Evolutionary conservation across 1,140 invertebrate species (phyloP), one percentile per base, ranked within the genome.

Genomic region (Hypsibius dujardini): DNA sequence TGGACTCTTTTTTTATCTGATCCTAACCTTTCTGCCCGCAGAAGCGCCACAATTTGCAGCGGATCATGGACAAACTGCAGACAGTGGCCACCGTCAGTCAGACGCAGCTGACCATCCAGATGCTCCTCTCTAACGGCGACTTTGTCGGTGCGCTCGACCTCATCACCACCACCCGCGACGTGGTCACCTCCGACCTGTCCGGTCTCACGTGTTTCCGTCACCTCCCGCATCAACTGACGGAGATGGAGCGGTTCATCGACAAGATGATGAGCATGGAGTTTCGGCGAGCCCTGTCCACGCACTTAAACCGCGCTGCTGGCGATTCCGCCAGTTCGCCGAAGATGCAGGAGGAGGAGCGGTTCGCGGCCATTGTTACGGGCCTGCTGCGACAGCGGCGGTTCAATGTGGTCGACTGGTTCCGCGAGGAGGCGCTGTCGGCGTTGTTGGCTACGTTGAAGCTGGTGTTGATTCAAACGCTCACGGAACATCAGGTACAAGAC

Each of bases 211-310:
- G 92, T 79, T 94, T 97, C 78, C 88, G 94, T 77, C 92, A 98
- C 82, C 82, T 98, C 73, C 88, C 90, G 74, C 91, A 90, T 67
- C 93, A 98, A 81, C 82, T 99, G n/a, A 88, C 87, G 73, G 95
- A 98, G 84, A 91, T 98, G 86, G 88, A 93, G 76, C 88, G 89
- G 77, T 82, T 95, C 2, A 96, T 98, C 75, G 91, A 96, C 76
- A 94, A 93, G 81, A 95, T 98, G 90, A 84, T 98, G 73, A 87
- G 87, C 70, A 90, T 90, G 69, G 95, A 99, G 79, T 96, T 98
- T 81, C 87, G 90, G 76, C 85, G 88, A 74, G 94, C 93, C 79
- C 86, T 92, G 60, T 89, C 92, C 3, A 84, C 87, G 3, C 93
- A 97, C 80, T 83, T 98, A 47, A 95, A 95, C 80, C 82, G 92